A percentile compares a stretch with the other conserved stretches of the same genome.
Conservation (phyloP, 2,113 vertebrate genomes). For the Mirounga angustirostris region DNA sequence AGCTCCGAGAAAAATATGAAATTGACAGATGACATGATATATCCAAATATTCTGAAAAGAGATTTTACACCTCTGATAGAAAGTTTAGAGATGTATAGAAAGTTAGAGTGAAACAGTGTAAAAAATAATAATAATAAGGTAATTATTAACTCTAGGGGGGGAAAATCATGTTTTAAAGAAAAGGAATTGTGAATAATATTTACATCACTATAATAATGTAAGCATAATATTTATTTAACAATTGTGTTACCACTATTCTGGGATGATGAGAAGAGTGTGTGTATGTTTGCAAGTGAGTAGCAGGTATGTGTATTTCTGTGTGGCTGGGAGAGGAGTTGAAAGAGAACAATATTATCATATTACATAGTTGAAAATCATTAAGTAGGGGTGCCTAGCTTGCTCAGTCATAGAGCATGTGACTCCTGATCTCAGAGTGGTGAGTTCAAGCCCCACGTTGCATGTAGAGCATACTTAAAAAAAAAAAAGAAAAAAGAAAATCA, state of each 20-base stretch:
- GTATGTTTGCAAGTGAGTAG: background rate
- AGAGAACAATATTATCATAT: background rate
- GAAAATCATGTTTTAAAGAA: conserved; percentile 15
- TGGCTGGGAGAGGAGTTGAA: background rate
- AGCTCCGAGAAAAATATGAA: background rate
- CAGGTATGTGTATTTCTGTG: background rate
- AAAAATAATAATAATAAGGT: background rate
- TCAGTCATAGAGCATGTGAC: background rate
- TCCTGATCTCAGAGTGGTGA: background rate
- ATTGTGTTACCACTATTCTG: background rate
- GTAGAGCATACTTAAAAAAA: background rate
- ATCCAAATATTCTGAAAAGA: background rate
- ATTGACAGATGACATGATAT: background rate
- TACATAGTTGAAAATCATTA: background rate
- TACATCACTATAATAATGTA: background rate
- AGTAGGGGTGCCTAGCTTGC: background rate
- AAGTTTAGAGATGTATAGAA: background rate
- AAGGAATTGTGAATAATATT: background rate
- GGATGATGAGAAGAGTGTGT: background rate
- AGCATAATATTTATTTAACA: background rate
- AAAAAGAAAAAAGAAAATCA: background rate
- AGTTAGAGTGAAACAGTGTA: background rate
- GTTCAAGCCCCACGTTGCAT: background rate
- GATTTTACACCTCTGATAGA: background rate
- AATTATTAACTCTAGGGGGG: background rate